Evolutionary conservation across 2,113 vertebrate genomes (phyloP).

Genomic region (Melanostigma gelatinosum): DNA sequence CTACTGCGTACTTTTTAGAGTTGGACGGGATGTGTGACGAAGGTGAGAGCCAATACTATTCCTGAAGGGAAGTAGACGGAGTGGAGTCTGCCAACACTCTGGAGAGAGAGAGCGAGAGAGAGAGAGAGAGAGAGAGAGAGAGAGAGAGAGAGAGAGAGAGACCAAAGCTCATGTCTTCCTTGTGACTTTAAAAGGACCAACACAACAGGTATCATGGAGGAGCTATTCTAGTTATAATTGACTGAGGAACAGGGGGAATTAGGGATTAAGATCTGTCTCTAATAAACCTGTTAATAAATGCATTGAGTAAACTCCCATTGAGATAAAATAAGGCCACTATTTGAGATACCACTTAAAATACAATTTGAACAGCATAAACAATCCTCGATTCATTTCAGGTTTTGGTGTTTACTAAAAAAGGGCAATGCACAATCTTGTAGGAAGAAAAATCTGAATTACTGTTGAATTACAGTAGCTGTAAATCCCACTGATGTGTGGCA

Average conservation of each 20-base stretch:
- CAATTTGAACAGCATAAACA: neutral
- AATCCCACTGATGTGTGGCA: neutral
- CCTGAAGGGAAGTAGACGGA: conserved; percentile 29
- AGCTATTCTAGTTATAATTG: neutral
- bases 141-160: neutral
- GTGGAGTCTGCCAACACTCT: conserved; percentile 33
- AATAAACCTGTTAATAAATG: neutral
- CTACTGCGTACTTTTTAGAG: conserved; percentile 43
- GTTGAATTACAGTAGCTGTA: neutral
- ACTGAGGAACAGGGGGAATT: too few relatives aligned
- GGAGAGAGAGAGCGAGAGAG: conserved; percentile 8
- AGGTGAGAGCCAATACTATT: conserved; percentile 41
- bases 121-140: conserved; percentile 3
- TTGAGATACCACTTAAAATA: neutral
- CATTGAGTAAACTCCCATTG: neutral
- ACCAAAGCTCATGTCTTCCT: neutral
- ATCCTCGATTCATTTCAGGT: neutral
- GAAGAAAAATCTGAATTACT: neutral
- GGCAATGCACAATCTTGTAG: neutral
- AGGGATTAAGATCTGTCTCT: neutral
- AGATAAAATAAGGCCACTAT: neutral
- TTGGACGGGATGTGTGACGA: conserved; percentile 27
- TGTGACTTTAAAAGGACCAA: neutral
- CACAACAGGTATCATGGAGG: neutral
- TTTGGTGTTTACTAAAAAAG: neutral